Evolutionary conservation across 2,888 invertebrate genomes (phyloP).

Genomic region (Drosophila mimetica): DNA sequence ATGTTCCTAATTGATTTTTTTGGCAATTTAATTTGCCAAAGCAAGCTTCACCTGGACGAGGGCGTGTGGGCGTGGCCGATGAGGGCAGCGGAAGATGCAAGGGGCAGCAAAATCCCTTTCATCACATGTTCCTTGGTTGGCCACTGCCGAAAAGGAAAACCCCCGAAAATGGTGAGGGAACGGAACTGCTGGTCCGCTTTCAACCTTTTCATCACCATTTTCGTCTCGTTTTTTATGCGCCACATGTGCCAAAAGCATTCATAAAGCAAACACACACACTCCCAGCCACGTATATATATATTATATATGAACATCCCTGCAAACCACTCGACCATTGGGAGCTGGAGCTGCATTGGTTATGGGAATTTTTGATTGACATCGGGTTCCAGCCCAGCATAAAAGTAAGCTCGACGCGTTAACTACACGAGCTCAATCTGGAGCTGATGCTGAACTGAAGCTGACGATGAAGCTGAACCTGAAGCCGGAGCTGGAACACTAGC

Average conservation of each 20-base stretch:
- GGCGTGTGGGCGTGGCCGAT: slow-evolving; percentile 37
- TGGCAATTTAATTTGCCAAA: slow-evolving; percentile 81
- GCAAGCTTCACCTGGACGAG: slow-evolving; percentile 49
- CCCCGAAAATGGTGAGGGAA: slow-evolving; percentile 9
- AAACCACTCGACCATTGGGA: slow-evolving; percentile 49
- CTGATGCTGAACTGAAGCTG: slow-evolving; percentile 3
- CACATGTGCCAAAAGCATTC: slow-evolving; percentile 79
- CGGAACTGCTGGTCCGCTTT: slow-evolving; percentile 9
- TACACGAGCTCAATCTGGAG: slow-evolving; percentile 54
- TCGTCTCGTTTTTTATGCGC: slow-evolving; percentile 74
- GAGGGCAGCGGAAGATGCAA: slow-evolving; percentile 60
- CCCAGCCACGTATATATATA: slow-evolving; percentile 10
- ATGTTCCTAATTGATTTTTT: slow-evolving; percentile 81
- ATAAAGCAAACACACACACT: slow-evolving; percentile 66
- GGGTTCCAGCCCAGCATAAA: slow-evolving; percentile 64
- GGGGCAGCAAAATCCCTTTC: slow-evolving; percentile 72
- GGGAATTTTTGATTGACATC: slow-evolving; percentile 82
- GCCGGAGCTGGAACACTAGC: slow-evolving; percentile 22
- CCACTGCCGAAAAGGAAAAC: slow-evolving; percentile 55
- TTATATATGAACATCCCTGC: slow-evolving; percentile 26
- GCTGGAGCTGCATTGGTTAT: slow-evolving; percentile 74
- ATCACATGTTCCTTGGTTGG: slow-evolving; percentile 67
- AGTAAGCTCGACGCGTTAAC: slow-evolving; percentile 72
- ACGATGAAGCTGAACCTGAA: slow-evolving; percentile 9
- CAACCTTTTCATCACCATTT: slow-evolving; percentile 46